Conservation (phyloP, 1,140 invertebrate species). For the Lasioglossum albipes region DNA sequence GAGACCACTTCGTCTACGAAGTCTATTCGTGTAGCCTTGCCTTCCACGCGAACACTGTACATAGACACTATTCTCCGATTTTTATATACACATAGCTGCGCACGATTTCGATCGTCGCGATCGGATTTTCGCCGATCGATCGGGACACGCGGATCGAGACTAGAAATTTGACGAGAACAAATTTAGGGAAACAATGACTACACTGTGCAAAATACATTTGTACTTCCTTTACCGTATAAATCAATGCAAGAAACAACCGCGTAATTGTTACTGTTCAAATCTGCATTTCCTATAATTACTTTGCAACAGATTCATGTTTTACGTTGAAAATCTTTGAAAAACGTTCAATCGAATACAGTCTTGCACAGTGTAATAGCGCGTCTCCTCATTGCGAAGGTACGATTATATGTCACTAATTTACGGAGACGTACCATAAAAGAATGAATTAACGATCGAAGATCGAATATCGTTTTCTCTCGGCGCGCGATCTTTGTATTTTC, state of each 20-base stretch:
- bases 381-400: too few species aligned
- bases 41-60: conserved; percentile 35
- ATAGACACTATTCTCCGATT: conserved; percentile 37
- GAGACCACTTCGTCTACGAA: background rate
- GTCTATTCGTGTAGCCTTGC: conserved; percentile 28
- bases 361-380: too few species aligned
- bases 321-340: too few species aligned
- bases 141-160: background rate
- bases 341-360: too few species aligned
- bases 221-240: too few species aligned
- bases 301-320: too few species aligned
- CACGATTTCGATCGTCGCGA: background rate
- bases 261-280: background rate
- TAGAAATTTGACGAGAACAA: background rate
- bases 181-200: too few species aligned
- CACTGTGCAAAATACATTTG: too few species aligned
- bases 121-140: background rate
- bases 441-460: background rate
- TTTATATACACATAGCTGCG: conserved; percentile 32
- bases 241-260: background rate
- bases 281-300: too few species aligned
- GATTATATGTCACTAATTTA: too few species aligned
- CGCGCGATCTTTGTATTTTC: background rate
- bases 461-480: background rate
- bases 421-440: too few species aligned